Evolutionary conservation across 2,113 vertebrate species (phyloP).

Genomic region (Noctilio leporinus): DNA sequence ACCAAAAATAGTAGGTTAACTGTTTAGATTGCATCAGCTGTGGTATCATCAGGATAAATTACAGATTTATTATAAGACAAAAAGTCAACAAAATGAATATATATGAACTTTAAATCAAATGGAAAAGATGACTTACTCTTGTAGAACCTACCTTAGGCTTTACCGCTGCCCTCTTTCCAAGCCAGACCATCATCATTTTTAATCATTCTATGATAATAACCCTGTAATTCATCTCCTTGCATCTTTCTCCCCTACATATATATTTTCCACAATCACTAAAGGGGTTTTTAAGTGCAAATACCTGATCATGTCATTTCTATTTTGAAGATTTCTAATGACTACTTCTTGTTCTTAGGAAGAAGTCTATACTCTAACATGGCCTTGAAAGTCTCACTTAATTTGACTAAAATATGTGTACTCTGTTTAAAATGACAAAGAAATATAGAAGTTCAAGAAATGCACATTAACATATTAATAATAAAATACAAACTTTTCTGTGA

Average conservation of each 20-base stretch:
- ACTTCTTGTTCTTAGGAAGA: not conserved
- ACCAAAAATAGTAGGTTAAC: slow-evolving; percentile 41
- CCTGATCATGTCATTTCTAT: not conserved
- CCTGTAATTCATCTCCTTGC: not conserved
- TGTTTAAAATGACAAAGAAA: slow-evolving; percentile 33
- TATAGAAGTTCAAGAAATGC: not conserved
- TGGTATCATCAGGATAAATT: slow-evolving; percentile 29
- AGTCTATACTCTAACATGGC: not conserved
- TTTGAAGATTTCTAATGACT: not conserved
- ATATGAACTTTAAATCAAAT: slow-evolving; percentile 22
- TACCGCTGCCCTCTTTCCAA: not conserved
- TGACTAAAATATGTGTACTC: not conserved
- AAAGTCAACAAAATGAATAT: slow-evolving; percentile 6
- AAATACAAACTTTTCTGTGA: not conserved
- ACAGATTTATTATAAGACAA: slow-evolving; percentile 43
- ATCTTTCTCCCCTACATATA: not conserved
- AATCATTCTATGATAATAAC: not conserved
- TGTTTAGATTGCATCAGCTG: not conserved
- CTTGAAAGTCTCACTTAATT: not conserved
- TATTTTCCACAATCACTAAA: not conserved
- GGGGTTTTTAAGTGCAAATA: not conserved
- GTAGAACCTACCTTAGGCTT: not conserved
- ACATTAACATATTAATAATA: not conserved
- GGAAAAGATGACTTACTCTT: not conserved
- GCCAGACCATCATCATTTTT: not conserved